Evolutionary conservation across 2,888 invertebrate genomes (phyloP).

Genomic region (Hetaerina titia): DNA sequence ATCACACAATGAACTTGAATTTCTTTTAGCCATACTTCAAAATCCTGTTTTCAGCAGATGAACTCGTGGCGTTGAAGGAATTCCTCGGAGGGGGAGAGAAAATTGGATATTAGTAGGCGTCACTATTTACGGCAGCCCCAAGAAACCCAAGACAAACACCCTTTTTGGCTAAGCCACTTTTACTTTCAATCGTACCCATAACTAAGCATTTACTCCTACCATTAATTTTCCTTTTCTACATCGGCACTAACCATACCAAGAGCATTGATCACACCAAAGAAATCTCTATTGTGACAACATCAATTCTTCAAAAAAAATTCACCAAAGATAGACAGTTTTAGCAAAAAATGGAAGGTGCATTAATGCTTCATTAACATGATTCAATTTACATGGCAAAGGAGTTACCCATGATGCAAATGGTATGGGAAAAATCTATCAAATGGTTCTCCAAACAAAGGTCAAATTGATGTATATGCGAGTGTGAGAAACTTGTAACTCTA

Average conservation of each 20-base stretch:
- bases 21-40: constrained; percentile 69
- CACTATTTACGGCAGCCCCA: constrained; percentile 67
- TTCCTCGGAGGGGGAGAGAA: constrained; percentile 72
- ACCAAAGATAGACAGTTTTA: not conserved
- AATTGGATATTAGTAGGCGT: constrained; percentile 73
- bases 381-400: constrained; percentile 6
- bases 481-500: constrained; percentile 41
- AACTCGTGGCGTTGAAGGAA: constrained; percentile 72
- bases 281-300: not conserved
- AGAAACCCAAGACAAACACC: constrained; percentile 40
- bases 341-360: constrained; percentile 1
- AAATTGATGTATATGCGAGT: constrained; percentile 49
- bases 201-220: constrained; percentile 44
- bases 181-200: constrained; percentile 42
- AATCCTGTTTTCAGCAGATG: constrained; percentile 70
- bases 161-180: constrained; percentile 31
- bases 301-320: not conserved
- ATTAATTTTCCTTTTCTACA: constrained; percentile 42
- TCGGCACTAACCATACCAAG: constrained; percentile 59
- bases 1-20: constrained; percentile 57
- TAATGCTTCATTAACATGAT: constrained; percentile 3
- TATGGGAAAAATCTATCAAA: constrained; percentile 38
- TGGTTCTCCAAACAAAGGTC: constrained; percentile 18
- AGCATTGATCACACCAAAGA: constrained; percentile 25
- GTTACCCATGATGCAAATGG: constrained; percentile 37